Base-by-base conservation (phyloP, 2,797 vertebrate genomes). In the Oreochromis grahami region DNA sequence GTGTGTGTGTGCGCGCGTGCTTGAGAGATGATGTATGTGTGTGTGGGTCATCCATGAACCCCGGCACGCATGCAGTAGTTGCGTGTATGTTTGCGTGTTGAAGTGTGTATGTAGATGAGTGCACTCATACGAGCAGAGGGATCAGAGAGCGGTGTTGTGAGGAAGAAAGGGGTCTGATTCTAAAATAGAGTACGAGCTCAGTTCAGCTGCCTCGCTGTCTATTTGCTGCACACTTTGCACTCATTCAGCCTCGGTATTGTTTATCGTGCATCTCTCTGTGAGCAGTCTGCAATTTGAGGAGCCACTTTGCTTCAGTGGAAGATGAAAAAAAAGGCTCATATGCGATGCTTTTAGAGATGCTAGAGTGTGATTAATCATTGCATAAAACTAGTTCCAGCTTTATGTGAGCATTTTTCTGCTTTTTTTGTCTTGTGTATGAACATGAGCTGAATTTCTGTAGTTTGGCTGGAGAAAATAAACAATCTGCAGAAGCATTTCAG, bases 111-210 rank as follows among this genome's bases (percentile, higher is more conserved):
- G 84, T 74, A 85, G 87, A 90, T 87, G 92, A 84, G 52, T 88
- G 90, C 90, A 85, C 89, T 89, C 77, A 79, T 38, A 51, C 5
- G 36, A 84, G 85, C 82, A 51, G 72, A 58, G 56, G 88, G 87
- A 92, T 85, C 84, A 85, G 70, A 87, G 65, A 89, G 77, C 13
- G 4, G 43, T 74, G 90, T 76, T 79, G 82, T 79, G 34, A 68
- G 63, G 79, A 80, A 79, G 77, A 83, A 86, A 88, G 79, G 63
- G 51, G 77, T 93, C 87, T 56, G 76, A 82, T 82, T 92, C 81
- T 85, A 87, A 92, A 93, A 91, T 88, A 92, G 90, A 81, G 88
- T 77, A 74, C 17, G 5, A 82, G 83, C 83, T 87, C 74, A 76
- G 83, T 87, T 84, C 56, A 70, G 83, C 87, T 89, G 84, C 70